A percentile compares a stretch with the other conserved stretches of the same genome.
These are phyloP conservation scores for Drosophila dunni DNA, from an alignment of 1,140 invertebrate genomes.

Conservation along the genomic window DNA sequence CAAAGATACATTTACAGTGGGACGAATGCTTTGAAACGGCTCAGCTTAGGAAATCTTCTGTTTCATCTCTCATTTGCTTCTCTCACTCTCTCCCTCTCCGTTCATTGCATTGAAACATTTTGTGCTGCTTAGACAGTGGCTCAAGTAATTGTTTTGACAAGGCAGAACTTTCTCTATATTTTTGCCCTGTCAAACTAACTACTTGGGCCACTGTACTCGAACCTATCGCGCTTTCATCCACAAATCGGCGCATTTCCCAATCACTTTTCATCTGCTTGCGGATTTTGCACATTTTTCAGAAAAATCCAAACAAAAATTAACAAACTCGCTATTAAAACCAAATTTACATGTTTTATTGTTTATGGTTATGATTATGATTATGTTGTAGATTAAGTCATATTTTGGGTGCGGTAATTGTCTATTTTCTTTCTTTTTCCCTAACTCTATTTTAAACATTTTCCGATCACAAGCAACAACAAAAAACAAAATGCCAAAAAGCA, in stretches of 20 bases:
- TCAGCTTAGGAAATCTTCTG: slow-evolving; percentile 12
- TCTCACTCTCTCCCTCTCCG: slow-evolving; percentile 6
- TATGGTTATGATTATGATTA: slow-evolving; percentile 73
- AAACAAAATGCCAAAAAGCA: slow-evolving; percentile 36
- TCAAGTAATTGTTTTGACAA: not conserved
- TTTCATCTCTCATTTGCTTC: slow-evolving; percentile 4
- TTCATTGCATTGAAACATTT: slow-evolving; percentile 45
- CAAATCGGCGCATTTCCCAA: slow-evolving; percentile 46
- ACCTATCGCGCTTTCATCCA: slow-evolving; percentile 3
- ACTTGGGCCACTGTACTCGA: not conserved
- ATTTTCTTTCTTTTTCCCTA: slow-evolving; percentile 28
- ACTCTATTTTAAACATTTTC: slow-evolving; percentile 34
- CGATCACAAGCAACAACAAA: slow-evolving; percentile 47
- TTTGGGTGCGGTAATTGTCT: slow-evolving; percentile 62
- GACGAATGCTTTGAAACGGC: slow-evolving; percentile 58
- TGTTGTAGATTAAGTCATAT: slow-evolving; percentile 63
- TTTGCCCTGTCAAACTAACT: not conserved
- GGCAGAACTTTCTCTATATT: too few relatives aligned
- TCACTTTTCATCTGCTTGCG: slow-evolving; percentile 55
- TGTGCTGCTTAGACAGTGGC: slow-evolving; percentile 20
- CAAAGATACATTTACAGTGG: not conserved
- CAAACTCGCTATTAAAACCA: slow-evolving; percentile 17
- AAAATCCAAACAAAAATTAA: slow-evolving; percentile 7
- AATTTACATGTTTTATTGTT: slow-evolving; percentile 70
- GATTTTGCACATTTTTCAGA: slow-evolving; percentile 21